These are phyloP conservation scores for Micrasema minimum DNA, from an alignment of 1,140 invertebrate genomes.

Conservation along the genomic window DNA sequence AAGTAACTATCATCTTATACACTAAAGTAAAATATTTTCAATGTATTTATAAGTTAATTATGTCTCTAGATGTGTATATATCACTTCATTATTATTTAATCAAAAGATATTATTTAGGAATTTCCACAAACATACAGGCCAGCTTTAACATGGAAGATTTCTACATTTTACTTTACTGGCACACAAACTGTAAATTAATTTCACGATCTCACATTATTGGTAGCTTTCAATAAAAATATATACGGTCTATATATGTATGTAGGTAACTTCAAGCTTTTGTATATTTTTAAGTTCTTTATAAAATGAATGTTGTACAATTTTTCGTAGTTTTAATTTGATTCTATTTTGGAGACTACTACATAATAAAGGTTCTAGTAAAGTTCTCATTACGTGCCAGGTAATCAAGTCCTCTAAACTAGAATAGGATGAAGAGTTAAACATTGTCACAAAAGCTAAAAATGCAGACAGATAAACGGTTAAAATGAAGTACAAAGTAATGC, in stretches of 20 bases:
- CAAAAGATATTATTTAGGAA: constrained; percentile 50
- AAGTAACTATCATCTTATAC: constrained; percentile 47
- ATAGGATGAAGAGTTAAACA: too few species aligned
- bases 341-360: too few species aligned
- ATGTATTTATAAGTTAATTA: constrained; percentile 46
- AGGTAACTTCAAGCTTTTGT: constrained; percentile 19
- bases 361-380: too few species aligned
- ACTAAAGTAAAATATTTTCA: constrained; percentile 52
- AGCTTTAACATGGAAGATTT: too few species aligned
- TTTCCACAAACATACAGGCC: constrained; percentile 21
- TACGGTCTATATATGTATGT: constrained; percentile 12
- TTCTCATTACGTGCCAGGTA: too few species aligned
- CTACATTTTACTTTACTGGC: too few species aligned
- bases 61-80: constrained; percentile 47
- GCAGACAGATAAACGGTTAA: background rate
- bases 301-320: too few species aligned
- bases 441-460: too few species aligned
- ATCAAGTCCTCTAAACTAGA: too few species aligned
- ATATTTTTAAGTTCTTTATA: background rate
- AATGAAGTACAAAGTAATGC: background rate
- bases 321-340: too few species aligned
- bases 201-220: constrained; percentile 9
- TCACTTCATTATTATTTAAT: constrained; percentile 53
- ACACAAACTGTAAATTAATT: background rate
- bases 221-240: constrained; percentile 27